phyloP scores from a whole-genome alignment of 2,888 invertebrate species.

The Panopea generosa region DNA sequence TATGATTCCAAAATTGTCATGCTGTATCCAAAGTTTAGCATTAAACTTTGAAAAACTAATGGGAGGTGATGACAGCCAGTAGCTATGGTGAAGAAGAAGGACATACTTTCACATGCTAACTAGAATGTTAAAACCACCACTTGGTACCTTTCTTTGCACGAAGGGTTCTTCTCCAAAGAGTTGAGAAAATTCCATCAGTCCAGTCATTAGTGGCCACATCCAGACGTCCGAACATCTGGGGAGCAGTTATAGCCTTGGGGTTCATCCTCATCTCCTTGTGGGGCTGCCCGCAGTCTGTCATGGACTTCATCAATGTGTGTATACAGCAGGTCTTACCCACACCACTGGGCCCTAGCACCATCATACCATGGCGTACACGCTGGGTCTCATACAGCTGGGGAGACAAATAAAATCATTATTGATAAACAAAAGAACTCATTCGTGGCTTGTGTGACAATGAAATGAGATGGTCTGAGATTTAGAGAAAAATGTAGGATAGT shows the following conservation, averaged over 20 bases:
- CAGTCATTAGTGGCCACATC: conserved; percentile 99
- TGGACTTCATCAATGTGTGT: conserved; percentile 95
- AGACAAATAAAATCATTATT: background rate
- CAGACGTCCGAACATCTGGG: conserved; percentile 98
- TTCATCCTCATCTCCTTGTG: conserved; percentile 99
- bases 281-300: conserved; percentile 93
- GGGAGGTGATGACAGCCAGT: too few relatives aligned
- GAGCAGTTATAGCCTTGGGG: conserved; percentile 98
- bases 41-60: too few relatives aligned
- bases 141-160: conserved; percentile 91
- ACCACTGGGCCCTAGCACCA: conserved; percentile 96
- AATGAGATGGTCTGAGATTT: too few relatives aligned
- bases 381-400: conserved; percentile 85
- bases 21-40: too few relatives aligned
- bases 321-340: conserved; percentile 98
- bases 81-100: too few relatives aligned
- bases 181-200: conserved; percentile 99
- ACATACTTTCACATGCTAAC: too few relatives aligned
- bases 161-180: conserved; percentile 97
- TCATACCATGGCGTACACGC: conserved; percentile 87
- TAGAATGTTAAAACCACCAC: too few relatives aligned
- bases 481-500: too few relatives aligned
- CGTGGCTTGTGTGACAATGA: background rate
- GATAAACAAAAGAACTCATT: background rate
- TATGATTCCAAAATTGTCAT: too few relatives aligned